Base-by-base conservation (phyloP, 1,140 invertebrate genomes). In the Spodoptera frugiperda region DNA sequence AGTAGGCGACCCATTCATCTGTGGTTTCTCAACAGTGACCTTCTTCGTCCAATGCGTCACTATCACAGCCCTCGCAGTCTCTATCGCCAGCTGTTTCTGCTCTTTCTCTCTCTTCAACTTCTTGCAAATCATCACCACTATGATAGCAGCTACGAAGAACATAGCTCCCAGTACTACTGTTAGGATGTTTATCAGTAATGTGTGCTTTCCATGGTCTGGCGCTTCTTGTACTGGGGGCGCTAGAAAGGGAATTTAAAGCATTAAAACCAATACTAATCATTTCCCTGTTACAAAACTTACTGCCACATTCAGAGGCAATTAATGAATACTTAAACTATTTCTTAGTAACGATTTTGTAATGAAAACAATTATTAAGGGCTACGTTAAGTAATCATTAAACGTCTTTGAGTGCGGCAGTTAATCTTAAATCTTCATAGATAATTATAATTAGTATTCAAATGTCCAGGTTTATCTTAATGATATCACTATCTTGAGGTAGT, bases 41-140 rank as follows among this genome's bases (percentile, higher is more conserved):
- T 98, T 98, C 83, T 98, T 98, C 12, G 97, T 97, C 96, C 97
- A 97, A 82, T 98, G 97, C 65, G 97, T 97, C 4, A 97, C 96
- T 8, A 97, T 96, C 1, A 96, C 96, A 1, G 96, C 96, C 70
- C 96, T 93, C 0, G 96, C 96, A 0, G 97, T 97, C 87, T 97
- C 97, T 71, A 97, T 96, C 0, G 96, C 97, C 75, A 97, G 88
- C 54, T 97, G 93, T 83, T 98, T 97, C 86, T 97, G 96, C 79
- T 96, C 95, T 84, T 97, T 97, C 85, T 97, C 96, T 54, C 96
- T 89, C 74, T 95, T 95, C 39, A 95, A 76, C 49, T 95, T 95
- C 44, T 95, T 95, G 72, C 95, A 94, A 73, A 95, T 93, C 85
- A 94, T 95, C 21, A 95, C 89, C 5, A 95, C 94, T 63, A 97